Conservation (phyloP, 2,888 invertebrate species). For the Orthosia gothica region DNA sequence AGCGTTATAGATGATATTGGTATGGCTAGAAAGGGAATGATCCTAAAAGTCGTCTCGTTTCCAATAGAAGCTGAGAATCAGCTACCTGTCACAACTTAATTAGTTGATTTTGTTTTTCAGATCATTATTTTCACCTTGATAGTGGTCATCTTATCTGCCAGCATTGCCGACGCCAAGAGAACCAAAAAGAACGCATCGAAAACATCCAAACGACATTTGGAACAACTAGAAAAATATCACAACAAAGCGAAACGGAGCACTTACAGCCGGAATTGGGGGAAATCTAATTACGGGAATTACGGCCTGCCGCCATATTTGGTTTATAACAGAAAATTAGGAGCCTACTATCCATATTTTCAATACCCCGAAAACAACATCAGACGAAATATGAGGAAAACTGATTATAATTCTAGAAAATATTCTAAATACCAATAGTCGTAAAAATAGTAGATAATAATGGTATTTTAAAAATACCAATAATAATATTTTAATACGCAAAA, state of each 20-base stretch:
- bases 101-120: slow-evolving; percentile 40
- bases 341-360: slow-evolving; percentile 85
- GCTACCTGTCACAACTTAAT: no score
- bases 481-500: not conserved
- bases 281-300: slow-evolving; percentile 63
- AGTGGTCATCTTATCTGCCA: slow-evolving; percentile 36
- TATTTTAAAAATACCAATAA: not conserved
- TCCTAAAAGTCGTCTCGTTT: no score
- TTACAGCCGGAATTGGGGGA: slow-evolving; percentile 73
- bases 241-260: slow-evolving; percentile 74
- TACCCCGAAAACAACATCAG: slow-evolving; percentile 77
- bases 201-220: slow-evolving; percentile 25
- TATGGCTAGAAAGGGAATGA: no score
- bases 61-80: no score
- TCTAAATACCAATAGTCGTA: not conserved
- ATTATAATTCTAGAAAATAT: slow-evolving; percentile 34
- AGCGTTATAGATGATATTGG: no score
- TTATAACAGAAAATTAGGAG: slow-evolving; percentile 82
- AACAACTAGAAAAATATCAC: slow-evolving; percentile 29
- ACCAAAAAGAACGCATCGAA: slow-evolving; percentile 32
- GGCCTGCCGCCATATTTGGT: slow-evolving; percentile 84
- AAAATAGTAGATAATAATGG: no score
- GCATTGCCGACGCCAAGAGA: slow-evolving; percentile 52
- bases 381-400: slow-evolving; percentile 65
- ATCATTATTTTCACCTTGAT: slow-evolving; percentile 66